These are phyloP conservation scores for Drosophila sulfurigaster DNA, from an alignment of 1,140 invertebrate genomes.

Conservation along the genomic window DNA sequence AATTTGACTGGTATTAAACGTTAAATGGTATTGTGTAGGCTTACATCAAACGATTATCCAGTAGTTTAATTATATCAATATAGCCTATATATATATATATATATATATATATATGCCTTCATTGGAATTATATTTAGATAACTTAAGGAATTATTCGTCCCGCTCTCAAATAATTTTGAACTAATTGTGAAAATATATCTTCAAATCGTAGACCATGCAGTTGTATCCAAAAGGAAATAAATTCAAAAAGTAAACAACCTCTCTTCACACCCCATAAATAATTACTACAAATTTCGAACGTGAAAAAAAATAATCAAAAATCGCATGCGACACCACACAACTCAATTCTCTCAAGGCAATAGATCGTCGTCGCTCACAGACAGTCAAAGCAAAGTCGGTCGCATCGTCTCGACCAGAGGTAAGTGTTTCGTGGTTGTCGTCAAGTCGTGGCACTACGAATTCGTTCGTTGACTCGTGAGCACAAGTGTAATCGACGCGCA, in stretches of 20 bases:
- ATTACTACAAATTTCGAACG: slow-evolving; percentile 2
- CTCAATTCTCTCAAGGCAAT: slow-evolving; percentile 28
- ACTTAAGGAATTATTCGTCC: no score
- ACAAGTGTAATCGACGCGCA: slow-evolving; percentile 61
- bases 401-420: slow-evolving; percentile 17
- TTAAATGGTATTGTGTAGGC: neutral
- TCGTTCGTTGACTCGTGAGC: slow-evolving; percentile 80
- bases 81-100: no score
- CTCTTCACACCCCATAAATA: slow-evolving; percentile 50
- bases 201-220: neutral
- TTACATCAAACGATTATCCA: neutral
- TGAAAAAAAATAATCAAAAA: slow-evolving; percentile 12
- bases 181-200: neutral
- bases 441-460: slow-evolving; percentile 74
- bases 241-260: slow-evolving; percentile 25
- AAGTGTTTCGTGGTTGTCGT: slow-evolving; percentile 36
- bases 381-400: slow-evolving; percentile 11
- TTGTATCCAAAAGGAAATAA: neutral
- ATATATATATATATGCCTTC: no score
- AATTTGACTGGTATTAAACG: slow-evolving; percentile 48
- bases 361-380: slow-evolving; percentile 18
- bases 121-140: no score
- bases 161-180: no score
- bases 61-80: neutral
- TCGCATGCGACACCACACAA: slow-evolving; percentile 7